Evolutionary conservation across 2,888 invertebrate species (phyloP).

Genomic region (Xestoiulus laeticollis): DNA sequence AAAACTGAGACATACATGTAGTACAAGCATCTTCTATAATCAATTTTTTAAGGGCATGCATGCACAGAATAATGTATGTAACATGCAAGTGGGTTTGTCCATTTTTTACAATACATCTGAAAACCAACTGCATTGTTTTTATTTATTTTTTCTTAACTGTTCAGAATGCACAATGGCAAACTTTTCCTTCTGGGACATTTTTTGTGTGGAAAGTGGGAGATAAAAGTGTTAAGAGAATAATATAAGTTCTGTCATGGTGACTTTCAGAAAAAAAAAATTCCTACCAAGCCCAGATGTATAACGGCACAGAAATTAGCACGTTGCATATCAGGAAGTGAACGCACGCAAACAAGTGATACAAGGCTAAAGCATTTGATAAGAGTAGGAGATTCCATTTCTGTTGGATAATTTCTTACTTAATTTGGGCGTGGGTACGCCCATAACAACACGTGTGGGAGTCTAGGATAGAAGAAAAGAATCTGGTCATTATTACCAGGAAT

Average conservation of each 20-base stretch:
- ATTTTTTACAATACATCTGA: too few relatives aligned
- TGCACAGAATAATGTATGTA: too few relatives aligned
- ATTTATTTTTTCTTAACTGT: too few relatives aligned
- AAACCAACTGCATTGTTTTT: too few relatives aligned
- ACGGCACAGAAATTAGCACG: constrained; percentile 11
- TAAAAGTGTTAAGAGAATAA: not conserved
- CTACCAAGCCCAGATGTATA: not conserved
- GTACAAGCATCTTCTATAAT: too few relatives aligned
- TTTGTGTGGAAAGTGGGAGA: not conserved
- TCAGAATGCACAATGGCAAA: not conserved
- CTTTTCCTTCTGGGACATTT: not conserved
- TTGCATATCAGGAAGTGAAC: not conserved
- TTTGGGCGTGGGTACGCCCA: not conserved
- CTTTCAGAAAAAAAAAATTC: not conserved
- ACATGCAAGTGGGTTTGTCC: too few relatives aligned
- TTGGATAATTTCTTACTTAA: constrained; percentile 34
- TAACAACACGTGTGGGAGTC: not conserved
- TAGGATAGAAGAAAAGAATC: not conserved
- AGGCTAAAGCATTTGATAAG: not conserved
- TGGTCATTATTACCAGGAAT: constrained; percentile 21
- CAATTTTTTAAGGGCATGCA: too few relatives aligned
- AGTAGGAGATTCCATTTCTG: constrained; percentile 38
- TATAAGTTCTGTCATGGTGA: not conserved
- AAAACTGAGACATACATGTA: too few relatives aligned
- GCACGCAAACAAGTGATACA: constrained; percentile 25